Conservation (phyloP, 1,140 invertebrate species). For the Parasteatoda tepidariorum region DNA sequence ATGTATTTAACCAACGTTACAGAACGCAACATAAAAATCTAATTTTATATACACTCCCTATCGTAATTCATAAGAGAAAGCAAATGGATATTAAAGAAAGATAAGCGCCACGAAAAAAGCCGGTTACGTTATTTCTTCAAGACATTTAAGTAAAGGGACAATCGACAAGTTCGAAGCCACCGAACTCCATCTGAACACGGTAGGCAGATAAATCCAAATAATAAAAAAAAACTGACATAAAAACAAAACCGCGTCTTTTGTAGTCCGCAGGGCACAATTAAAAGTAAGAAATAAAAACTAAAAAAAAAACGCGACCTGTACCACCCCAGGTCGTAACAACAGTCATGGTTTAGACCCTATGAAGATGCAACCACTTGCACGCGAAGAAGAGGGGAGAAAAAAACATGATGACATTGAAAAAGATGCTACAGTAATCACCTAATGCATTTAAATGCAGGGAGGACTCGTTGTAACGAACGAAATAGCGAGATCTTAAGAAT, state of each 20-base stretch:
- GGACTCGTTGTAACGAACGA: background rate
- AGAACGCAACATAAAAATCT: background rate
- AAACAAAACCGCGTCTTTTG: conserved; percentile 16
- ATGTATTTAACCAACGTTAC: background rate
- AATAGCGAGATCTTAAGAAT: background rate
- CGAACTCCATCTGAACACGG: background rate
- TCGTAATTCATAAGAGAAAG: background rate
- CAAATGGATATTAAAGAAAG: conserved; percentile 28
- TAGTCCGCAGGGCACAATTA: conserved; percentile 41
- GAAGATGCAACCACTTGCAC: conserved; percentile 10
- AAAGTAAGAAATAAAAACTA: background rate
- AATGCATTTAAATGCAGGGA: background rate
- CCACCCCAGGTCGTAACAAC: conserved; percentile 10
- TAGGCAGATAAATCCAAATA: background rate
- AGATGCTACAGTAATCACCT: background rate
- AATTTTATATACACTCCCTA: conserved; percentile 1
- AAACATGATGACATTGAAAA: conserved; percentile 34
- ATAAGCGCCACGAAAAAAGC: background rate
- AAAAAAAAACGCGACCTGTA: conserved; percentile 36
- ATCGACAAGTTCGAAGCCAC: conserved; percentile 20
- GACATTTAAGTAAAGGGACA: conserved; percentile 17
- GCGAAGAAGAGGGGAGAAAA: background rate
- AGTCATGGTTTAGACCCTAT: background rate
- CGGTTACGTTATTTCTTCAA: background rate
- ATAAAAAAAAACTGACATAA: background rate